Conservation (phyloP, 2,113 vertebrate genomes). For the Glaucidium brasilianum region DNA sequence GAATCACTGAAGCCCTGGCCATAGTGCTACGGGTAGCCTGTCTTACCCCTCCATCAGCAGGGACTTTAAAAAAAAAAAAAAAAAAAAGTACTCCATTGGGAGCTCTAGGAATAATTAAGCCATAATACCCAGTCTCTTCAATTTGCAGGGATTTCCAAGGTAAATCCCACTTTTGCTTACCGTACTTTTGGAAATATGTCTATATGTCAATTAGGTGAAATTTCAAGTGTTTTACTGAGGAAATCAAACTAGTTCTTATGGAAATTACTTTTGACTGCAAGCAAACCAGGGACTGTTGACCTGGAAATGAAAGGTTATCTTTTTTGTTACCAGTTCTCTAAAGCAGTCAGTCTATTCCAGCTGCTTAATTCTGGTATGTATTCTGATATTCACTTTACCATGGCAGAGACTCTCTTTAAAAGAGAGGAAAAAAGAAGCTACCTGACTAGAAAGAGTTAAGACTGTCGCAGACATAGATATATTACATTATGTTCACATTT, state of each 20-base stretch:
- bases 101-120: neutral
- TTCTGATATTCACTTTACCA: neutral
- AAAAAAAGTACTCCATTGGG: neutral
- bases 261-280: neutral
- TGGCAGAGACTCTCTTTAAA: neutral
- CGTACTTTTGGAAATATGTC: neutral
- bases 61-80: neutral
- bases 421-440: neutral
- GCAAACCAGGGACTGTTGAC: neutral
- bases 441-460: neutral
- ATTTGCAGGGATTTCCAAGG: neutral
- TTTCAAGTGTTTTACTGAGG: neutral
- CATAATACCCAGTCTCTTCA: neutral
- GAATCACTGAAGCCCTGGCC: neutral
- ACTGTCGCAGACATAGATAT: neutral
- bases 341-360: neutral
- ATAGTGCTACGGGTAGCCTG: accelerated
- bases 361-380: neutral
- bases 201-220: neutral
- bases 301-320: neutral
- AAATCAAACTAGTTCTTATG: neutral
- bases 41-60: accelerated
- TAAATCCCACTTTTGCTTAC: neutral
- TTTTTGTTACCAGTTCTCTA: neutral
- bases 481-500: neutral